phyloP scores from a whole-genome alignment of 2,888 invertebrate species.

The Epirrhoe tristata region DNA sequence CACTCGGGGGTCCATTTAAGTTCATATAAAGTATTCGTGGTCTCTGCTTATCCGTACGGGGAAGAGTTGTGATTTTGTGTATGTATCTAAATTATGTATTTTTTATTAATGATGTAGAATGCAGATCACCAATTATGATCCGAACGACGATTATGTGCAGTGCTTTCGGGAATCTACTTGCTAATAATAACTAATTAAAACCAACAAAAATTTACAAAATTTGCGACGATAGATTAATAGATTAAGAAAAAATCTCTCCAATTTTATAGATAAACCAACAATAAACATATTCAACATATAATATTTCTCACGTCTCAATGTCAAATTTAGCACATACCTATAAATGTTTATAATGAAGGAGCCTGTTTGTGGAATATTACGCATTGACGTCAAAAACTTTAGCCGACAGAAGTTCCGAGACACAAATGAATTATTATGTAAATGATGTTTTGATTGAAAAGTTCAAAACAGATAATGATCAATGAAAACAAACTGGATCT shows the following conservation, averaged over 20 bases:
- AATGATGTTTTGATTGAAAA: conserved; percentile 23
- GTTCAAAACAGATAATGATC: conserved; percentile 15
- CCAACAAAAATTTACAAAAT: too few species aligned
- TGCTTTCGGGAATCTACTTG: too few species aligned
- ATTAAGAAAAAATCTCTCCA: not conserved
- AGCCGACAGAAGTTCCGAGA: conserved; percentile 3
- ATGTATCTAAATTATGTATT: too few species aligned
- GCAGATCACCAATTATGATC: too few species aligned
- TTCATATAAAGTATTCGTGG: too few species aligned
- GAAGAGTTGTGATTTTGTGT: too few species aligned
- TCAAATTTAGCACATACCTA: not conserved
- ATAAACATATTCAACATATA: not conserved
- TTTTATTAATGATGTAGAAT: too few species aligned
- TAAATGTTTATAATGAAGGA: conserved; percentile 1
- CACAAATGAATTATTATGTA: conserved; percentile 2
- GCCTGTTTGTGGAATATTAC: conserved; percentile 15
- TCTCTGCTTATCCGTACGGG: too few species aligned
- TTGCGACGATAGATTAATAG: too few species aligned
- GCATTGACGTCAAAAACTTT: conserved; percentile 18
- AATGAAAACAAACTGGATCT: conserved; percentile 7
- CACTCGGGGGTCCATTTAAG: too few species aligned
- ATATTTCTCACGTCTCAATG: conserved; percentile 1
- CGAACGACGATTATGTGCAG: too few species aligned
- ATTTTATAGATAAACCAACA: not conserved
- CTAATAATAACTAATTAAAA: too few species aligned